phyloP scores from a whole-genome alignment of 2,797 vertebrate species.

The Pseudomugil tenellus region DNA sequence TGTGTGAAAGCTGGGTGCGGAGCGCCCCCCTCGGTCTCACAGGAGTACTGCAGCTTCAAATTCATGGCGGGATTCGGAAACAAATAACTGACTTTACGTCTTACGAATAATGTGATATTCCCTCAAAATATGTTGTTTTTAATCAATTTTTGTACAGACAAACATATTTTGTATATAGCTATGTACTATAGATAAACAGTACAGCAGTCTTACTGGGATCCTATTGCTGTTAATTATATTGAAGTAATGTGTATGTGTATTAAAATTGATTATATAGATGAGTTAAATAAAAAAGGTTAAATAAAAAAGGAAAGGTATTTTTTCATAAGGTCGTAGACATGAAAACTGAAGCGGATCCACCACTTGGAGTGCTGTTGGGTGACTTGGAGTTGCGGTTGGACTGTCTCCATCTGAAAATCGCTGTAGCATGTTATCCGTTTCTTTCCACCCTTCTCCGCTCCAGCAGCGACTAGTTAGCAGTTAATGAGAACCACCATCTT shows the following conservation, averaged over 20 bases:
- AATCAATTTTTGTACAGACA: neutral
- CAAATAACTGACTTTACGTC: neutral
- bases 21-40: conserved; percentile 77
- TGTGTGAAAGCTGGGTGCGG: conserved; percentile 63
- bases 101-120: neutral
- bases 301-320: neutral
- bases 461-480: conserved; percentile 24
- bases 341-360: conserved; percentile 5
- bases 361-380: conserved; percentile 66
- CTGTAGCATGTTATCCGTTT: conserved; percentile 31
- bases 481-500: conserved; percentile 41
- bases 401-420: neutral
- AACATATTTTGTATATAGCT: too few relatives aligned
- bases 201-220: neutral
- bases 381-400: conserved; percentile 14
- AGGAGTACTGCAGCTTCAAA: conserved; percentile 41
- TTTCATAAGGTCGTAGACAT: conserved; percentile 29
- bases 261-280: too few relatives aligned
- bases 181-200: neutral
- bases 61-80: conserved; percentile 73
- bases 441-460: neutral
- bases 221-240: neutral
- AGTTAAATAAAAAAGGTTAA: neutral
- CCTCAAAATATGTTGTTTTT: neutral
- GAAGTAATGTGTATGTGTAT: neutral